These are phyloP conservation scores for Chloroceryle aenea DNA, from an alignment of 2,113 vertebrate species.

Conservation along the genomic window DNA sequence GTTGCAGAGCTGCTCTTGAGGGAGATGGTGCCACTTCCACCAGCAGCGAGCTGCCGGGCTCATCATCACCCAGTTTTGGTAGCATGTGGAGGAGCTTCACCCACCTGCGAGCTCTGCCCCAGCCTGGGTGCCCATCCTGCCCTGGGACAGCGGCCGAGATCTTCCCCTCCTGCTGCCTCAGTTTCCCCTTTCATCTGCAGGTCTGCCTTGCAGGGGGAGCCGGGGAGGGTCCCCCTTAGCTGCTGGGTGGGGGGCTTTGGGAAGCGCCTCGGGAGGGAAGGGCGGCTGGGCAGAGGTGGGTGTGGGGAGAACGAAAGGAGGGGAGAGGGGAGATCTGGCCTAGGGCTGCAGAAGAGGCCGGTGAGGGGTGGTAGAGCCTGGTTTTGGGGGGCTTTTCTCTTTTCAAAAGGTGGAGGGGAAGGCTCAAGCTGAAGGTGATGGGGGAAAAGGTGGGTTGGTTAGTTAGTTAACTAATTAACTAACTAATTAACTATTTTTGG, in stretches of 20 bases:
- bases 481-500: neutral
- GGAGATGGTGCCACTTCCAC: neutral
- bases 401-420: neutral
- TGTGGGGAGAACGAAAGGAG: neutral
- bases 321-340: neutral
- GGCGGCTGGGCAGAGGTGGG: neutral
- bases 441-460: neutral
- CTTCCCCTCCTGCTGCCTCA: neutral
- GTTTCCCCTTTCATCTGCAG: neutral
- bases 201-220: rapidly evolving
- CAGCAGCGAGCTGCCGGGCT: neutral
- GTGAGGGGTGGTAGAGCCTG: neutral
- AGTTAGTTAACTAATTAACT: too few relatives aligned
- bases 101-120: rapidly evolving
- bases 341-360: neutral
- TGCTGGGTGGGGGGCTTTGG: neutral
- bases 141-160: rapidly evolving
- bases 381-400: neutral
- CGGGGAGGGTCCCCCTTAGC: neutral
- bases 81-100: neutral
- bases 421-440: neutral
- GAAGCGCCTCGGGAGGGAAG: neutral
- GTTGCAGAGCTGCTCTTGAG: neutral
- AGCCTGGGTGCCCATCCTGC: rapidly evolving
- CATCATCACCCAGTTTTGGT: rapidly evolving